These are phyloP conservation scores for Musca domestica DNA, from an alignment of 1,140 invertebrate species.

Conservation along the genomic window DNA sequence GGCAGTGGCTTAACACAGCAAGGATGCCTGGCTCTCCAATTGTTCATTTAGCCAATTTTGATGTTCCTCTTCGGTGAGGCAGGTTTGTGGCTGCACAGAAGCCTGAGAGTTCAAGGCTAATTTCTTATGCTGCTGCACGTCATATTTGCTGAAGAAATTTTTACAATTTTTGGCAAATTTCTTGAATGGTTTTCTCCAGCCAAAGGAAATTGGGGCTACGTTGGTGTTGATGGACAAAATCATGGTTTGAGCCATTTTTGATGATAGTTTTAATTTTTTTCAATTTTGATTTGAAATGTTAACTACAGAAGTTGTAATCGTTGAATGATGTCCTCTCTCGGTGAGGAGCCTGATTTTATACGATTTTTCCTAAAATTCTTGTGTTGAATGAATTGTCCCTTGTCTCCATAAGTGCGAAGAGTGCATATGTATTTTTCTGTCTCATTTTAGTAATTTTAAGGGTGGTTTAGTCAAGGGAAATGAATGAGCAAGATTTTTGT, in stretches of 20 bases:
- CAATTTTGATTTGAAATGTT: not conserved
- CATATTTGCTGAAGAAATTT: constrained; percentile 30
- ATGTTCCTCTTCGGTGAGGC: constrained; percentile 38
- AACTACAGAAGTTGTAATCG: not conserved
- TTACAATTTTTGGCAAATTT: constrained; percentile 38
- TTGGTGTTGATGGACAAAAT: constrained; percentile 25
- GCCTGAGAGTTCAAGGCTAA: not conserved
- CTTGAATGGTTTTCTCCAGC: constrained; percentile 35
- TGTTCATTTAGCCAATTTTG: constrained; percentile 46
- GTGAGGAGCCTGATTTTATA: not conserved
- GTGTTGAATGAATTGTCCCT: not conserved
- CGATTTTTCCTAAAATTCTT: too few species aligned
- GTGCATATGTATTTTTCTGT: not conserved
- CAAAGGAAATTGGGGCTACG: constrained; percentile 32
- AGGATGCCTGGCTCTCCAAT: constrained; percentile 29
- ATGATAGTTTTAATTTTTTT: not conserved
- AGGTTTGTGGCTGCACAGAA: constrained; percentile 18
- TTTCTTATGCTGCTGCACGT: not conserved
- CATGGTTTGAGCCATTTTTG: not conserved
- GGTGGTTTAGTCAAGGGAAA: not conserved
- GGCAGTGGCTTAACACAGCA: not conserved
- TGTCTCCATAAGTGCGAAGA: not conserved
- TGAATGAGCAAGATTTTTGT: too few species aligned
- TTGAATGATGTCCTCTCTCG: not conserved
- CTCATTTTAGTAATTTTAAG: not conserved